These are phyloP conservation scores for Scaptomyza polygonia DNA, from an alignment of 2,888 invertebrate species.

Conservation along the genomic window DNA sequence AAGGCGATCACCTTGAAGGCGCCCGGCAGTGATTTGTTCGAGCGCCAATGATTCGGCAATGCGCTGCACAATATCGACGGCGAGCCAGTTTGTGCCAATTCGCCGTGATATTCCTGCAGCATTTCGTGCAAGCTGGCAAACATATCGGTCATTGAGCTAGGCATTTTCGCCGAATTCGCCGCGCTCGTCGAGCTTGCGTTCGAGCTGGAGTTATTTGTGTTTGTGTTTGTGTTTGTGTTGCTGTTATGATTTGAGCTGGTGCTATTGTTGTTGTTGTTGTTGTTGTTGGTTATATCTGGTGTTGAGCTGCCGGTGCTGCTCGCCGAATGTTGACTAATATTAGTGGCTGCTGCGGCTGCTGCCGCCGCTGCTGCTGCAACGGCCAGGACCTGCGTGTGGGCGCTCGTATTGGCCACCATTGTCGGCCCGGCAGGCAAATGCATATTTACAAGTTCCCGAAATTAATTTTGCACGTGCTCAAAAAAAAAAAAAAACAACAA, in stretches of 20 bases:
- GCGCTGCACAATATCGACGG: slow-evolving; percentile 97
- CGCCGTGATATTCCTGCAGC: slow-evolving; percentile 95
- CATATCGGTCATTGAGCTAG: slow-evolving; percentile 89
- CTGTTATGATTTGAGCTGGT: slow-evolving; percentile 12
- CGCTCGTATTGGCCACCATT: slow-evolving; percentile 75
- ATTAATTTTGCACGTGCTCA: slow-evolving; percentile 38
- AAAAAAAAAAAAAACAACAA: slow-evolving; percentile 36
- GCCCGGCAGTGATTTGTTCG: slow-evolving; percentile 97
- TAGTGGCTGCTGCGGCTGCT: slow-evolving; percentile 37
- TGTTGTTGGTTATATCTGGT: slow-evolving; percentile 44
- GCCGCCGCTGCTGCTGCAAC: slow-evolving; percentile 62
- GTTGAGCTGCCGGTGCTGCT: slow-evolving; percentile 70
- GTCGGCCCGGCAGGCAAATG: slow-evolving; percentile 84
- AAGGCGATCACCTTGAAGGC: slow-evolving; percentile 98
- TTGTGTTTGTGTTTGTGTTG: slow-evolving; percentile 34
- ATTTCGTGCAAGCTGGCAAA: slow-evolving; percentile 91
- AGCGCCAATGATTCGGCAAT: slow-evolving; percentile 98
- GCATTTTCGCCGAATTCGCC: slow-evolving; percentile 83
- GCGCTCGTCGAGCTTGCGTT: slow-evolving; percentile 23
- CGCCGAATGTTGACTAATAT: slow-evolving; percentile 65
- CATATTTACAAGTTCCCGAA: slow-evolving; percentile 58
- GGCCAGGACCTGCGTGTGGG: slow-evolving; percentile 71
- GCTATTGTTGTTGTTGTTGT: slow-evolving; percentile 36
- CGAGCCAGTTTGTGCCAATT: slow-evolving; percentile 96
- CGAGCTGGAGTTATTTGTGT: slow-evolving; percentile 35